These are phyloP conservation scores for Spizella passerina DNA, from an alignment of 2,797 vertebrate species.

Conservation along the genomic window DNA sequence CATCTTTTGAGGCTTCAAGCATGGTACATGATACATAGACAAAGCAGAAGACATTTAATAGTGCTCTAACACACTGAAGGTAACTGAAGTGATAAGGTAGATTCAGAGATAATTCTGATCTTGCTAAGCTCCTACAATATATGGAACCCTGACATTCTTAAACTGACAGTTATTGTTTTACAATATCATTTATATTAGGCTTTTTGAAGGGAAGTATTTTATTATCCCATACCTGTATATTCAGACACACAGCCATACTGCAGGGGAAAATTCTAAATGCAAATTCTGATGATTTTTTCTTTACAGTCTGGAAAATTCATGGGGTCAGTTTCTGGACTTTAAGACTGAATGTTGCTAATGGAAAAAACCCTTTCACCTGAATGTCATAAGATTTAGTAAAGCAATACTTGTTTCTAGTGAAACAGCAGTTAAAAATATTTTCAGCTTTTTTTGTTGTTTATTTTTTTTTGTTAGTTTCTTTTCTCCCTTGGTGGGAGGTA, in stretches of 20 bases:
- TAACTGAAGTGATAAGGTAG: constrained; percentile 61
- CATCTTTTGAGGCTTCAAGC: not conserved
- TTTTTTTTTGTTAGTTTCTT: too few species aligned
- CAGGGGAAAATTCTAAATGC: not conserved
- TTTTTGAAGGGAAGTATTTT: not conserved
- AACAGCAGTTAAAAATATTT: not conserved
- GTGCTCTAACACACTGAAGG: constrained; percentile 31
- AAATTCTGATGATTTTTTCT: not conserved
- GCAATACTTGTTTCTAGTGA: not conserved
- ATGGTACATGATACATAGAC: not conserved
- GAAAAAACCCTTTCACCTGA: not conserved
- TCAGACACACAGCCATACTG: not conserved
- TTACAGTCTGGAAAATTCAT: not conserved
- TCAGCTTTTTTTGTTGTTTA: not conserved
- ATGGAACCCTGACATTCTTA: constrained; percentile 27
- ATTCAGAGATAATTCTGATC: constrained; percentile 40
- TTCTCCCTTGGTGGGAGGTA: not conserved
- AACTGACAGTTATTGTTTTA: constrained; percentile 29
- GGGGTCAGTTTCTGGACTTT: not conserved
- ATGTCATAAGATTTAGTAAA: not conserved
- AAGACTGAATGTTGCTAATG: not conserved
- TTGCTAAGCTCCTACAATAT: constrained; percentile 37
- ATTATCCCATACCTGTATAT: not conserved
- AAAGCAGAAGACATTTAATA: constrained; percentile 22
- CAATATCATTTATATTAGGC: not conserved